These are phyloP conservation scores for Phengaris alcon DNA, from an alignment of 2,888 invertebrate species.

Conservation along the genomic window DNA sequence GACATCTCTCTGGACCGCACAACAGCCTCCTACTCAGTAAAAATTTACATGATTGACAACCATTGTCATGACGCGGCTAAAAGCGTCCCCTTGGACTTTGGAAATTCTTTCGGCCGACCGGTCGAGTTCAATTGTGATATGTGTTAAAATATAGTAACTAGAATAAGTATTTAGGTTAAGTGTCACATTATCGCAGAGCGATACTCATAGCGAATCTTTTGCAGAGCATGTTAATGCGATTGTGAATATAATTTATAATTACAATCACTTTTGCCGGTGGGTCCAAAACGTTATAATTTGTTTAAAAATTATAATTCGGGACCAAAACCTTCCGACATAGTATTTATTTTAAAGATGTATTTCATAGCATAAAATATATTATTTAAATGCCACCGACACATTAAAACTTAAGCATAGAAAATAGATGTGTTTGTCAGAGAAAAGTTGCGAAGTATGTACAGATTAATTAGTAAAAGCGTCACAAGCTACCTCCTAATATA, in stretches of 20 bases:
- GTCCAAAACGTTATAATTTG: constrained; percentile 79
- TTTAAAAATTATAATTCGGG: constrained; percentile 80
- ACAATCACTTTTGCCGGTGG: constrained; percentile 71
- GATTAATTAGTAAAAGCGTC: constrained; percentile 50
- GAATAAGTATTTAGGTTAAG: constrained; percentile 66
- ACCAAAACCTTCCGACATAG: constrained; percentile 79
- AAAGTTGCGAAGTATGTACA: constrained; percentile 72
- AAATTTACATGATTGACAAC: constrained; percentile 87
- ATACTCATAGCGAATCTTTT: constrained; percentile 68
- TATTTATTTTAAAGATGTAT: constrained; percentile 79
- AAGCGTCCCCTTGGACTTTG: constrained; percentile 68
- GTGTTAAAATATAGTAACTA: constrained; percentile 70
- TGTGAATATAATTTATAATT: constrained; percentile 63
- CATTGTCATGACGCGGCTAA: constrained; percentile 58
- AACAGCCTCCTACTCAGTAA: constrained; percentile 92
- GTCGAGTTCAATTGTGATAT: constrained; percentile 76
- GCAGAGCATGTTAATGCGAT: constrained; percentile 55
- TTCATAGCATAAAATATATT: constrained; percentile 76
- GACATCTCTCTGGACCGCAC: constrained; percentile 92
- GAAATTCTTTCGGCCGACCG: constrained; percentile 62
- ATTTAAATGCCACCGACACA: constrained; percentile 80
- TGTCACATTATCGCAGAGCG: constrained; percentile 73
- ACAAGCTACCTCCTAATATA: constrained; percentile 77
- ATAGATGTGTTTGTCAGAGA: constrained; percentile 70
- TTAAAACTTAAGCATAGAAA: constrained; percentile 79